Percentiles rank a stretch among this genome's conserved stretches.
Conservation (phyloP, 53 echinoderm and acorn worm species). For the Holothuria scabra region DNA sequence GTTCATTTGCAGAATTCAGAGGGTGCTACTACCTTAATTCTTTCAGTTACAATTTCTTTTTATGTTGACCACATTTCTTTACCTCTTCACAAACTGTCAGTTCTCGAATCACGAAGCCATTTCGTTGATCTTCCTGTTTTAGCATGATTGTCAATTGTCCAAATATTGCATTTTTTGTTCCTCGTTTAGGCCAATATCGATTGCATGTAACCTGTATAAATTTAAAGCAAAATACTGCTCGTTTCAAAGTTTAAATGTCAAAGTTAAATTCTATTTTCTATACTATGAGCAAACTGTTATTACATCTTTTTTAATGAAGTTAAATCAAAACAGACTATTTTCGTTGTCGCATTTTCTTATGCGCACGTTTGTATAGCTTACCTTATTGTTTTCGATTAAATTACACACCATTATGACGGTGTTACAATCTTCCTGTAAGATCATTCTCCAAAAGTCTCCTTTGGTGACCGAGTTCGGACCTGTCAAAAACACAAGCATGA, state of each 20-base stretch:
- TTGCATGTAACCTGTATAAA: conserved; percentile 50
- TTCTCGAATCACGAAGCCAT: conserved; percentile 13
- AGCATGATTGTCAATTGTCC: conserved; percentile 16
- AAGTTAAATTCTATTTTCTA: too few species aligned
- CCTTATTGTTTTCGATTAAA: conserved; percentile 22
- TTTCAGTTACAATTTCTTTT: too few species aligned
- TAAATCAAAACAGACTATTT: too few species aligned
- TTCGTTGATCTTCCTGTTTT: conserved; percentile 4
- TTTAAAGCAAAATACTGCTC: background rate
- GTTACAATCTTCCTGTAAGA: conserved; percentile 27
- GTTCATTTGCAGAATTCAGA: too few species aligned
- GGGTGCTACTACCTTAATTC: too few species aligned
- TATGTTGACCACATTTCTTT: background rate
- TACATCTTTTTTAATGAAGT: too few species aligned
- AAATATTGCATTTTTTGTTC: conserved; percentile 24
- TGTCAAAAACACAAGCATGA: background rate
- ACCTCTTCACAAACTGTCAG: conserved; percentile 13
- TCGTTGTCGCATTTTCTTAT: background rate
- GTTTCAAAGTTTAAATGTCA: background rate
- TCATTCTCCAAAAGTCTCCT: conserved; percentile 32
- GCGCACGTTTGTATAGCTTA: background rate
- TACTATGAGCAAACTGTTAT: too few species aligned
- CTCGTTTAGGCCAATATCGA: conserved; percentile 26
- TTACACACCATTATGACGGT: conserved; percentile 25
- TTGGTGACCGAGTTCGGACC: conserved; percentile 40